Conservation (phyloP, 2,888 invertebrate genomes). For the Coelinius sp. region DNA sequence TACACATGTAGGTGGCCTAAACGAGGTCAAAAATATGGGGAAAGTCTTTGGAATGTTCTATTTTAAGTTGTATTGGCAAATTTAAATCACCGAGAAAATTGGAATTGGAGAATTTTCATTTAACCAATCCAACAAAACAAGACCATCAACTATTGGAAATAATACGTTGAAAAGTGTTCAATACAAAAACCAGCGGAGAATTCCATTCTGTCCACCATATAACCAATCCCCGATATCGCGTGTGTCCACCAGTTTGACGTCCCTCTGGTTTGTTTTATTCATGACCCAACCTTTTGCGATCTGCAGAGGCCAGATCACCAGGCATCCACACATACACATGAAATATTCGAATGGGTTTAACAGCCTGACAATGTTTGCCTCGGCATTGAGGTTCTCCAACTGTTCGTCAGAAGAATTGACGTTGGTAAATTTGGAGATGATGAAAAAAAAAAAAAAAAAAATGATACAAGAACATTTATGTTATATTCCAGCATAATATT, state of each 20-base stretch:
- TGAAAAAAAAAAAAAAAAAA: constrained; percentile 16
- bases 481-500: not conserved
- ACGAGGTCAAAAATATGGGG: not conserved
- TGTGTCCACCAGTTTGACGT: constrained; percentile 52
- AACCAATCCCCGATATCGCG: constrained; percentile 41
- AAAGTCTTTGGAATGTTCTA: too few species aligned
- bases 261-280: constrained; percentile 53
- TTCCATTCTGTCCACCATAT: constrained; percentile 41
- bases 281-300: constrained; percentile 47
- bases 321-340: constrained; percentile 24
- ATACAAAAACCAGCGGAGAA: constrained; percentile 44
- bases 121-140: not conserved
- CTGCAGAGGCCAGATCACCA: constrained; percentile 40
- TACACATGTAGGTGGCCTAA: not conserved
- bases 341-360: constrained; percentile 46
- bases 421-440: constrained; percentile 1
- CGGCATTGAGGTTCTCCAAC: constrained; percentile 1
- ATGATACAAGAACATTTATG: too few species aligned
- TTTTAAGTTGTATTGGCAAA: too few species aligned
- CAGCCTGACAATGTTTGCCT: constrained; percentile 43
- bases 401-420: constrained; percentile 31
- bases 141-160: constrained; percentile 5
- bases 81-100: not conserved
- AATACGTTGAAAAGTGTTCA: constrained; percentile 27
- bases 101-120: not conserved